phyloP scores from a whole-genome alignment of 2,888 invertebrate genomes.

The Melipona beecheii region DNA sequence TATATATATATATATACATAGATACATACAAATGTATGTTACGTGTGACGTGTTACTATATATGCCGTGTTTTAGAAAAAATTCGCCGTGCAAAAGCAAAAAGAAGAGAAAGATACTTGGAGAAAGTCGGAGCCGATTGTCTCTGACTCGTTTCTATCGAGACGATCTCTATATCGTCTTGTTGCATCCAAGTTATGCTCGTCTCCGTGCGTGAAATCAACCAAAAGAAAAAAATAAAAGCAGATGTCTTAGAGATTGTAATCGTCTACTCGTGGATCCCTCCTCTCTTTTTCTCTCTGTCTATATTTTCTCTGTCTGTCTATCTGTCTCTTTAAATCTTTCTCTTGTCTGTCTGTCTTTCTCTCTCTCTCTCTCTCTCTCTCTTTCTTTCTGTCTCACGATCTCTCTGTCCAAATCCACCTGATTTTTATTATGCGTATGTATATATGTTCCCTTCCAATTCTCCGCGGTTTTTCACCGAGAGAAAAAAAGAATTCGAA shows the following conservation, averaged over 20 bases:
- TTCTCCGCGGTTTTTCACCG: background rate
- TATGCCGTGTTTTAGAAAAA: constrained; percentile 40
- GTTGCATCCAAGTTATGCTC: constrained; percentile 16
- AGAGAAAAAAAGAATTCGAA: background rate
- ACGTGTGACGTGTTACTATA: constrained; percentile 37
- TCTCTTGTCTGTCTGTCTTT: constrained; percentile 36
- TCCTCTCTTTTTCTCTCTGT: constrained; percentile 49
- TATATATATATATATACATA: constrained; percentile 22
- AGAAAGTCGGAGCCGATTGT: constrained; percentile 16
- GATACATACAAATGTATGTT: constrained; percentile 15
- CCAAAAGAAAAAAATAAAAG: background rate
- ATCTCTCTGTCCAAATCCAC: background rate
- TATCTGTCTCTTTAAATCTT: constrained; percentile 33
- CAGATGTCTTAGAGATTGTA: constrained; percentile 26
- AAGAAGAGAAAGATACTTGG: background rate
- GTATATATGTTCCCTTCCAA: background rate
- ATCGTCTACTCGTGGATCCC: constrained; percentile 40
- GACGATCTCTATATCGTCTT: constrained; percentile 8
- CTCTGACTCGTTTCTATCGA: constrained; percentile 13
- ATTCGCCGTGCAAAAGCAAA: constrained; percentile 18
- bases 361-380: constrained; percentile 16
- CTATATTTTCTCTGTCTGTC: constrained; percentile 41
- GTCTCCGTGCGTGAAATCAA: constrained; percentile 2
- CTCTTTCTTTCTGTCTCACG: constrained; percentile 13
- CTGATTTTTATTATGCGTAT: background rate